Evolutionary conservation across 2,797 vertebrate species (phyloP).

Genomic region (Rachycentron canadum): DNA sequence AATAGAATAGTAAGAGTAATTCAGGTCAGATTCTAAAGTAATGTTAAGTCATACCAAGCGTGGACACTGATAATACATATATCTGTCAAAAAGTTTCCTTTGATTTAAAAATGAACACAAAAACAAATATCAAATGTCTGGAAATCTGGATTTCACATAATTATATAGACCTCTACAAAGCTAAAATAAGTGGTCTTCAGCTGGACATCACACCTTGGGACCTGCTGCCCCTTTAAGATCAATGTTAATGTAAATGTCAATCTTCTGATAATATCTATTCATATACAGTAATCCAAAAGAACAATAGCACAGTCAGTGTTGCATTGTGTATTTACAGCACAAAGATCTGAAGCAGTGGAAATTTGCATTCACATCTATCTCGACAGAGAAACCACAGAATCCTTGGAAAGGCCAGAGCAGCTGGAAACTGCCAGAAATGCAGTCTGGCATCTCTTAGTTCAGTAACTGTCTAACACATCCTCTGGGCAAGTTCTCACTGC

Average conservation of each 20-base stretch:
- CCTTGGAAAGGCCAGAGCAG: not conserved
- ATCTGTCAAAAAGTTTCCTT: not conserved
- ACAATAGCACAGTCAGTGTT: not conserved
- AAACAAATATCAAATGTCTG: no score
- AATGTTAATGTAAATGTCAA: not conserved
- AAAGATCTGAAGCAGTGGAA: not conserved
- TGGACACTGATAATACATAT: not conserved
- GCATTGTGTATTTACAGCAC: not conserved
- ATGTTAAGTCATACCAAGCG: not conserved
- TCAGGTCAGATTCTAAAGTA: not conserved
- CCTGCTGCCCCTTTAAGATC: not conserved
- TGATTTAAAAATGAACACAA: no score
- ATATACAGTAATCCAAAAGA: not conserved
- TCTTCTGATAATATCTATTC: not conserved
- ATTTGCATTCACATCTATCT: not conserved
- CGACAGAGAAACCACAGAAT: constrained; percentile 2
- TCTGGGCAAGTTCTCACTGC: constrained; percentile 23
- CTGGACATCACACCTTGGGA: not conserved
- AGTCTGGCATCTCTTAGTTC: constrained; percentile 26
- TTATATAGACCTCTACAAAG: not conserved
- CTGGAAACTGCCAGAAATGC: constrained; percentile 14
- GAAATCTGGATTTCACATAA: not conserved
- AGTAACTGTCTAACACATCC: constrained; percentile 29
- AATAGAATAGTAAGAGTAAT: constrained; percentile 2
- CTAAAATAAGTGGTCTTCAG: not conserved